Percentiles rank a stretch among this genome's conserved stretches.
Evolutionary conservation across 2,113 vertebrate genomes (phyloP).

Genomic region (Rhea pennata): DNA sequence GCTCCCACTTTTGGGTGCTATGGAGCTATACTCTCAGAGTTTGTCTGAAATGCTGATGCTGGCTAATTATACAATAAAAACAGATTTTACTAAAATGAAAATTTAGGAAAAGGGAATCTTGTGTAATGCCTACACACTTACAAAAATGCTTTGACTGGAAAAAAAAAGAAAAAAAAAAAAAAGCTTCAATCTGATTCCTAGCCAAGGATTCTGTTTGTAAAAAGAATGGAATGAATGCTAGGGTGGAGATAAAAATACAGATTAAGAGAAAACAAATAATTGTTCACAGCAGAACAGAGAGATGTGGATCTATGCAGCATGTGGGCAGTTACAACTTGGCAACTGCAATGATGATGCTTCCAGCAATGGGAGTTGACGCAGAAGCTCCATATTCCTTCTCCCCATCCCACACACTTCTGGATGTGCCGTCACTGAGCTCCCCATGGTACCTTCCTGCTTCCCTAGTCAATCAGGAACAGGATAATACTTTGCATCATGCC

Average conservation of each 20-base stretch:
- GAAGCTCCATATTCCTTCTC: neutral
- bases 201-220: constrained; percentile 35
- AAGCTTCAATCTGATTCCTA: neutral
- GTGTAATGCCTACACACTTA: constrained; percentile 3
- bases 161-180: neutral
- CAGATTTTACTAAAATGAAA: neutral
- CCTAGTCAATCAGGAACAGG: neutral
- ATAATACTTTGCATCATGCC: neutral
- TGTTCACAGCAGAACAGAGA: neutral
- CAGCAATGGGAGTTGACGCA: neutral
- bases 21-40: neutral
- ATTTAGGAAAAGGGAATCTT: neutral
- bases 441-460: accelerated
- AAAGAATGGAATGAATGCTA: constrained; percentile 6
- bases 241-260: constrained; percentile 20
- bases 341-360: neutral
- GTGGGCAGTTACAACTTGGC: neutral
- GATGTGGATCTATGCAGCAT: neutral
- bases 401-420: neutral
- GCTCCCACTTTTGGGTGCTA: neutral
- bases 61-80: neutral
- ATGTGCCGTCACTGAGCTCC: neutral
- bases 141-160: constrained; percentile 7
- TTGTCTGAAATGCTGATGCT: neutral
- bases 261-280: constrained; percentile 7